These are phyloP conservation scores for Synergus gifuensis DNA, from an alignment of 2,888 invertebrate species.

Conservation along the genomic window DNA sequence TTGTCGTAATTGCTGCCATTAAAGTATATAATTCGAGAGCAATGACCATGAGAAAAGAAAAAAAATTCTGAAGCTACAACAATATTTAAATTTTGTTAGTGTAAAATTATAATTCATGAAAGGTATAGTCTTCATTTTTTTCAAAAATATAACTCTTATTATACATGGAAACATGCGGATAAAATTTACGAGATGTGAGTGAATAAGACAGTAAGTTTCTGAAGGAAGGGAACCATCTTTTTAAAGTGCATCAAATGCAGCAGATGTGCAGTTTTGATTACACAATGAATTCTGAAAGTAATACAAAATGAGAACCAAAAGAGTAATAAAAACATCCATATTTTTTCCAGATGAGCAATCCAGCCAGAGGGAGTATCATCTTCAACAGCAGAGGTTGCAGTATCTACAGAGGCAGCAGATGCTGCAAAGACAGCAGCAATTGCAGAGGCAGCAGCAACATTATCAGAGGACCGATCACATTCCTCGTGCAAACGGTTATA, in stretches of 20 bases:
- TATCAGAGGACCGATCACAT: slow-evolving; percentile 39
- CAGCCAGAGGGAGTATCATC: slow-evolving; percentile 59
- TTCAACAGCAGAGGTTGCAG: slow-evolving; percentile 53
- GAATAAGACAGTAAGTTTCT: not conserved
- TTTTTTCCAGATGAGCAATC: slow-evolving; percentile 62
- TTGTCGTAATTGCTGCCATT: not conserved
- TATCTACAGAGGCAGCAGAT: slow-evolving; percentile 57
- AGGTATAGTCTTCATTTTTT: not conserved
- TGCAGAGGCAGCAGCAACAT: slow-evolving; percentile 55
- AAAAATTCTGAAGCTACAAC: not conserved
- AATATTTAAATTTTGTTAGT: no score
- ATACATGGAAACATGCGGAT: not conserved
- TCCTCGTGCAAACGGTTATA: slow-evolving; percentile 60
- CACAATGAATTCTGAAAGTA: slow-evolving; percentile 12
- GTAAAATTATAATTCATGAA: not conserved
- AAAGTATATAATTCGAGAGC: slow-evolving; percentile 1
- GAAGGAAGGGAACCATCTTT: not conserved
- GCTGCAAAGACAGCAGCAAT: slow-evolving; percentile 48
- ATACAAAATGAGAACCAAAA: slow-evolving; percentile 13
- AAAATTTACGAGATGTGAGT: not conserved
- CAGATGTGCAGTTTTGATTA: slow-evolving; percentile 14
- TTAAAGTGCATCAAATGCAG: not conserved
- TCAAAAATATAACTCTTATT: not conserved
- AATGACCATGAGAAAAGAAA: not conserved
- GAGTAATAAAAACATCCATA: slow-evolving; percentile 27